Base-by-base conservation (phyloP, 2,797 vertebrate species). In the Hapalemur alaotrensis region DNA sequence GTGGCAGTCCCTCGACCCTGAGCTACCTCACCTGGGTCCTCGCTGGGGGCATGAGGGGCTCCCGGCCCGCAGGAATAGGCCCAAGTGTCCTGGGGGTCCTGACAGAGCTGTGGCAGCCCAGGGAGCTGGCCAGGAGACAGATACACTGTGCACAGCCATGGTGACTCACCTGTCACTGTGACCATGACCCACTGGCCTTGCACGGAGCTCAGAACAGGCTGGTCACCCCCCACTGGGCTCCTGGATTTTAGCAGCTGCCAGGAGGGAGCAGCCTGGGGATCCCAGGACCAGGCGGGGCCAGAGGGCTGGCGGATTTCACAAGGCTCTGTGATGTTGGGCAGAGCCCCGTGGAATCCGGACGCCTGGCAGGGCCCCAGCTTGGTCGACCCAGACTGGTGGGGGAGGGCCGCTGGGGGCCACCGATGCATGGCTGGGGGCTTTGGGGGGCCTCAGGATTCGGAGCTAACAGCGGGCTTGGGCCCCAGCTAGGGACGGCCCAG, bases 221-320 rank as follows among this genome's bases (percentile, higher is more conserved):
- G 0, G 48, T 18, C 28, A 12, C 5, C 65, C 17, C 28, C 4
- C 13, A 28, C 63, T 5, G 9, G n/a, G 20, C 22, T 95, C 18
- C 14, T 30, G 13, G 4, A 8, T 6, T 50, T 32, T 15, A 38
- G 23, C 14, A 22, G 20, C n/a, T 20, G 9, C 20, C 22, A 65
- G 32, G 7, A 65, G 1, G n/a, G n/a, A 14, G 6, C 22, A 28
- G 67, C 54, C 83, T 25, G 14, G 9, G 72, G 67, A 28, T 12
- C 13, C 57, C 9, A 9, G 46, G 23, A 15, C 20, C 0, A 2
- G 14, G 13, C 2, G 4, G 59, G n/a, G 35, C 0, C 0, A 22
- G 30, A 38, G 61, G 23, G 22, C 30, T 25, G 32, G 57, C 15
- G 0, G 54, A 61, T 59, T 70, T 73, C 61, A 10, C 13, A 50